Evolutionary conservation across 2,113 vertebrate species (phyloP).

Genomic region (Sylvia atricapilla): DNA sequence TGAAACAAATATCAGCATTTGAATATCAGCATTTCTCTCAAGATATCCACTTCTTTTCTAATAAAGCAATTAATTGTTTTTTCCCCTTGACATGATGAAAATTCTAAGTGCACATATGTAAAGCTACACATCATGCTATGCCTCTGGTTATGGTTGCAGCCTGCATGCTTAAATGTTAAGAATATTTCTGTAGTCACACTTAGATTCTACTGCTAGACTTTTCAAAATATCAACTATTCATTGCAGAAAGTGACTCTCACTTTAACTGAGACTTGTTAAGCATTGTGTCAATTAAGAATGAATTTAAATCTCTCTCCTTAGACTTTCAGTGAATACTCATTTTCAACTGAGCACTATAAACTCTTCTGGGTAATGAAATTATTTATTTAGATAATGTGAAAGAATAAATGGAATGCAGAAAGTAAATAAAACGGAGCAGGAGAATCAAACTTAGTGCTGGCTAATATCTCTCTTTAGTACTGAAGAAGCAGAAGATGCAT

Average conservation of each 20-base stretch:
- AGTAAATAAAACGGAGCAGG: neutral
- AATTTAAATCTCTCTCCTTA: slow-evolving; percentile 14
- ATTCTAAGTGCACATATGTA: neutral
- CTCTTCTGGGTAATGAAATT: neutral
- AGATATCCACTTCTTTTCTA: neutral
- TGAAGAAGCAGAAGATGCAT: neutral
- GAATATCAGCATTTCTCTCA: neutral
- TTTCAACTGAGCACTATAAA: neutral
- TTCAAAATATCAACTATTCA: neutral
- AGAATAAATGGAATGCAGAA: neutral
- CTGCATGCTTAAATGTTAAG: neutral
- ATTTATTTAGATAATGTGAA: neutral
- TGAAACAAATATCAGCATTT: neutral
- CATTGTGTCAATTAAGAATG: slow-evolving; percentile 1
- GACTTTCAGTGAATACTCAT: neutral
- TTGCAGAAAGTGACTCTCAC: neutral
- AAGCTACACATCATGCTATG: neutral
- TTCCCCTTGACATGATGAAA: neutral
- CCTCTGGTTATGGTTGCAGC: neutral
- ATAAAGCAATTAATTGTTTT: neutral
- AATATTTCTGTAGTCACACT: neutral
- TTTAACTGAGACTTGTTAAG: slow-evolving; percentile 12
- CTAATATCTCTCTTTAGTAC: neutral
- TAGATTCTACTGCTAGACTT: neutral
- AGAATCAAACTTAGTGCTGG: neutral